Percentiles rank a stretch among this genome's conserved stretches.
Evolutionary conservation across 2,113 vertebrate genomes (phyloP).

Genomic region (Stigmatopora nigra): DNA sequence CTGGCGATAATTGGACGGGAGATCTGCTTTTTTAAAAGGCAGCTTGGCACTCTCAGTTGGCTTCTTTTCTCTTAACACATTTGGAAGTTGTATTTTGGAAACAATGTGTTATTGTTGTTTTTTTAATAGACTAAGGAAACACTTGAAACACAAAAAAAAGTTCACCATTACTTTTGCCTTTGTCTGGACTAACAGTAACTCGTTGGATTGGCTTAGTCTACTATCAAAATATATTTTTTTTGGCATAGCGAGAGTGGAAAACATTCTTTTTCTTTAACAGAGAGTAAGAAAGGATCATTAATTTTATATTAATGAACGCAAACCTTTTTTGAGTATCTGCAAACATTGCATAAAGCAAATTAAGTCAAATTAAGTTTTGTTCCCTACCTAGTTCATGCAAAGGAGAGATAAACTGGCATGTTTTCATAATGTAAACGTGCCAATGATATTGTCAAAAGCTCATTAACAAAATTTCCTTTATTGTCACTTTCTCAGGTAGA

Average conservation of each 20-base stretch:
- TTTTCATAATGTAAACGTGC: background rate
- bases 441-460: background rate
- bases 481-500: conserved; percentile 26
- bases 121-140: background rate
- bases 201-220: too few species aligned
- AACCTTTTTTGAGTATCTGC: background rate
- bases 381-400: background rate
- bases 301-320: too few species aligned
- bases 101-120: background rate
- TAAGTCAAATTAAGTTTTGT: background rate
- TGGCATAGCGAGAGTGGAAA: background rate
- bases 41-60: background rate
- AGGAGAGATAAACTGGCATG: background rate
- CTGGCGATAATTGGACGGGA: background rate
- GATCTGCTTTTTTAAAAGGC: background rate
- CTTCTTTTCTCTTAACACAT: background rate
- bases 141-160: background rate
- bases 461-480: background rate
- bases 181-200: background rate
- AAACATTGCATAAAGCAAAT: background rate
- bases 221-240: too few species aligned
- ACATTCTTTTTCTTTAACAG: background rate
- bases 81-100: background rate
- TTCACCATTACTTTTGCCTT: background rate
- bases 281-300: too few species aligned